A percentile compares a stretch with the other conserved stretches of the same genome.
phyloP scores from a whole-genome alignment of 2,888 invertebrate genomes.

The Neocrepidodera transversa region DNA sequence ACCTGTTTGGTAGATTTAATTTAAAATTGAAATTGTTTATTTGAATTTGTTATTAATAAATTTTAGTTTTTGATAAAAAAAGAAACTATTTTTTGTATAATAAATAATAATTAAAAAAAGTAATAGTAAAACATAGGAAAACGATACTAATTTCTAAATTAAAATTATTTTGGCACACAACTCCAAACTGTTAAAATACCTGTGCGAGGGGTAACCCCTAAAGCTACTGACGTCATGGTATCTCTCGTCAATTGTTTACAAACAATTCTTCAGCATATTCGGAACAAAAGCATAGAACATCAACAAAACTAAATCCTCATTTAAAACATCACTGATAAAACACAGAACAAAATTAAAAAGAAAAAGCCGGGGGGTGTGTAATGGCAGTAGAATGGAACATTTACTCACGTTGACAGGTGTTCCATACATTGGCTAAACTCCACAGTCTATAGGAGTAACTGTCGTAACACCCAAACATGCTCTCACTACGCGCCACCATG shows the following conservation, averaged over 20 bases:
- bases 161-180: slow-evolving; percentile 18
- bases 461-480: slow-evolving; percentile 78
- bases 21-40: too few species aligned
- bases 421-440: slow-evolving; percentile 80
- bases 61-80: too few species aligned
- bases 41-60: too few species aligned
- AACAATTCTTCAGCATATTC: slow-evolving; percentile 18
- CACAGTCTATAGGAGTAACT: slow-evolving; percentile 79
- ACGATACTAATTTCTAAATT: too few species aligned
- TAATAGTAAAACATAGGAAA: too few species aligned
- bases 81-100: too few species aligned
- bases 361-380: slow-evolving; percentile 27
- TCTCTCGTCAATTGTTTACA: slow-evolving; percentile 31
- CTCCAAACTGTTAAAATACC: slow-evolving; percentile 37
- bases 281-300: slow-evolving; percentile 15
- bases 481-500: slow-evolving; percentile 82
- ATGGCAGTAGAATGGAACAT: slow-evolving; percentile 31
- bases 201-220: slow-evolving; percentile 36
- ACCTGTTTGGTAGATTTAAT: too few species aligned
- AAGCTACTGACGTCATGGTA: slow-evolving; percentile 37
- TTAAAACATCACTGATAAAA: slow-evolving; percentile 28
- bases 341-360: slow-evolving; percentile 32
- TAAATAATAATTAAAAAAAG: too few species aligned
- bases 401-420: slow-evolving; percentile 78
- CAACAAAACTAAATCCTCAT: slow-evolving; percentile 32